Percentiles rank a stretch among this genome's conserved stretches.
Evolutionary conservation across 64 coral and sea anemone species (phyloP).

Genomic region (Dendronephthya gigantea): DNA sequence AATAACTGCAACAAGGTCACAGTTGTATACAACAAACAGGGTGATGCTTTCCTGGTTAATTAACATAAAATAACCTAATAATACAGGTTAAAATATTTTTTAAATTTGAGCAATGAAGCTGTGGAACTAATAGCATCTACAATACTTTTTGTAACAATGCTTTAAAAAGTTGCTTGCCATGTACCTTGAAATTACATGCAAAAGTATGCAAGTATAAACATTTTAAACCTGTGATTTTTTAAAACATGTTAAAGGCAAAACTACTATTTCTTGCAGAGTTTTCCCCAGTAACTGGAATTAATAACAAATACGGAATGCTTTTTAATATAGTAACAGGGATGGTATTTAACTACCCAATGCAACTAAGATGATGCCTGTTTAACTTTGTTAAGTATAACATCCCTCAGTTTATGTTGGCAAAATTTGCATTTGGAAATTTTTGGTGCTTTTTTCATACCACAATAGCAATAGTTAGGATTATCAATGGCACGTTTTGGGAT

Average conservation of each 20-base stretch:
- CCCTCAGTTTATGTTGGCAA: background rate
- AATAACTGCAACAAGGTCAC: background rate
- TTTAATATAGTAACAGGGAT: background rate
- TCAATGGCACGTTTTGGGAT: conserved; percentile 30
- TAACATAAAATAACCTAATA: too few relatives aligned
- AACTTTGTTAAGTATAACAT: background rate
- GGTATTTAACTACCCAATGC: background rate
- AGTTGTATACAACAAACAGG: too few relatives aligned
- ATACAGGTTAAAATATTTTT: background rate
- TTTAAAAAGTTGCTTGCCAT: background rate
- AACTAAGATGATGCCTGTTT: background rate
- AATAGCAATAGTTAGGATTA: conserved; percentile 27
- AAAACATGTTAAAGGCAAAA: background rate
- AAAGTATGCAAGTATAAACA: background rate
- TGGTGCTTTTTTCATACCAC: conserved; percentile 25
- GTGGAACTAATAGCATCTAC: background rate
- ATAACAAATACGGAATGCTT: background rate
- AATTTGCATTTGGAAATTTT: conserved; percentile 23
- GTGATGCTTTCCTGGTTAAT: background rate
- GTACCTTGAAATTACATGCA: background rate
- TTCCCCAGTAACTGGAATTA: background rate
- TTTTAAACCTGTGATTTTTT: background rate
- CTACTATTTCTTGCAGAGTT: background rate
- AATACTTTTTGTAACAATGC: background rate
- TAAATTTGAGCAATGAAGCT: background rate